Evolutionary conservation across 2,113 vertebrate species (phyloP).

Genomic region (Pionites leucogaster): DNA sequence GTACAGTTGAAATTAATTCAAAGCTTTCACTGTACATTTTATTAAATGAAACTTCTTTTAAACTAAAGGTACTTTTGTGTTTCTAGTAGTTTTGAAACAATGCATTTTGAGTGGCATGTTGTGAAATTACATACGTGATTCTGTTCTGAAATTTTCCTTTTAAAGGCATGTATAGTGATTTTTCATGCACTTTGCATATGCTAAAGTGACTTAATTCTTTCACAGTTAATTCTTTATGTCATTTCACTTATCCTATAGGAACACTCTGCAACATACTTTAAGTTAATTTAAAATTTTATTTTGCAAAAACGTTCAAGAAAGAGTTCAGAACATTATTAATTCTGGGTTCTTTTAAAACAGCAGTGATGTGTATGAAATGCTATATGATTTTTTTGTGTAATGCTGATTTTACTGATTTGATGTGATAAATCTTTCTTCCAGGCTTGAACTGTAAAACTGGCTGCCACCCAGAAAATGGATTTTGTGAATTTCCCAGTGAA

Average conservation of each 20-base stretch:
- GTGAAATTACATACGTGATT: not conserved
- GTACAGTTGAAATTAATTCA: not conserved
- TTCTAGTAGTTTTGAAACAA: not conserved
- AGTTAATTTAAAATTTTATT: not conserved
- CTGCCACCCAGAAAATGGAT: constrained; percentile 86
- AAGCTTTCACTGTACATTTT: not conserved
- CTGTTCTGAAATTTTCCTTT: not conserved
- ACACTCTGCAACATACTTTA: not conserved
- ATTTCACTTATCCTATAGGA: not conserved
- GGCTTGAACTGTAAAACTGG: constrained; percentile 82
- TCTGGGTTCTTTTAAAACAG: not conserved
- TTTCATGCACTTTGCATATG: rapidly evolving
- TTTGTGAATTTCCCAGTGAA: constrained; percentile 85
- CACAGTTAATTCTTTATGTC: not conserved
- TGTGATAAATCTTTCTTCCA: constrained; percentile 59
- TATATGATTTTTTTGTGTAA: rapidly evolving
- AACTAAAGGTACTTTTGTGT: not conserved
- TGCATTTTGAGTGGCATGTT: not conserved
- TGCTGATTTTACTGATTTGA: not conserved
- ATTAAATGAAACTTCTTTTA: not conserved
- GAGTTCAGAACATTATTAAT: not conserved
- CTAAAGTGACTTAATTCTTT: not conserved
- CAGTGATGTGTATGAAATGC: not conserved
- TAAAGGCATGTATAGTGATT: not conserved
- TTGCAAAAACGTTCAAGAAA: not conserved